These are phyloP conservation scores for Cantharis nigra DNA, from an alignment of 2,888 invertebrate genomes.

Conservation along the genomic window DNA sequence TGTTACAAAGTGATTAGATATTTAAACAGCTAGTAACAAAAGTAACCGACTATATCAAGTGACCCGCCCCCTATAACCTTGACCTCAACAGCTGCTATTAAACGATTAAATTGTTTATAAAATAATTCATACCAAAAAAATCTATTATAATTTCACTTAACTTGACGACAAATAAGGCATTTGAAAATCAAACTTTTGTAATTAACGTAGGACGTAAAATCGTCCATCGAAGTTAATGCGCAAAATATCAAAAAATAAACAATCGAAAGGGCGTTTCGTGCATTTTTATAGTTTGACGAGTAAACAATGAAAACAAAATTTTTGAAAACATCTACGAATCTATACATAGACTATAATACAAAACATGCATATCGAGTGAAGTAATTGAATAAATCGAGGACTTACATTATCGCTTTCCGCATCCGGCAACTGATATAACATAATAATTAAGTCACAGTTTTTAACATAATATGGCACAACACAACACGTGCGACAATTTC, in stretches of 20 bases:
- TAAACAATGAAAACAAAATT: neutral
- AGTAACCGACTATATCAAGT: slow-evolving; percentile 5
- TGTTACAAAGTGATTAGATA: neutral
- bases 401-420: slow-evolving; percentile 16
- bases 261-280: neutral
- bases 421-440: slow-evolving; percentile 10
- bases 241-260: neutral
- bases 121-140: neutral
- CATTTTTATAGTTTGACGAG: neutral
- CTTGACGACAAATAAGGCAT: neutral
- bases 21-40: slow-evolving; percentile 8
- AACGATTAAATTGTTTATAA: slow-evolving; percentile 1
- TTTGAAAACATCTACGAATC: neutral
- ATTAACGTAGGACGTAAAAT: neutral
- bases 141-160: neutral
- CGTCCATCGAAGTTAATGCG: neutral
- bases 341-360: neutral
- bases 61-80: slow-evolving; percentile 34
- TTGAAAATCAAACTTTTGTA: neutral
- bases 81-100: slow-evolving; percentile 35
- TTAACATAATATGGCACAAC: neutral
- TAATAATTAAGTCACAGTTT: slow-evolving; percentile 14
- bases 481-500: slow-evolving; percentile 7
- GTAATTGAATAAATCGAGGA: neutral
- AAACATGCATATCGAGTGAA: neutral